Conservation (phyloP, 2,888 invertebrate genomes). For the Melipona bicolor region DNA sequence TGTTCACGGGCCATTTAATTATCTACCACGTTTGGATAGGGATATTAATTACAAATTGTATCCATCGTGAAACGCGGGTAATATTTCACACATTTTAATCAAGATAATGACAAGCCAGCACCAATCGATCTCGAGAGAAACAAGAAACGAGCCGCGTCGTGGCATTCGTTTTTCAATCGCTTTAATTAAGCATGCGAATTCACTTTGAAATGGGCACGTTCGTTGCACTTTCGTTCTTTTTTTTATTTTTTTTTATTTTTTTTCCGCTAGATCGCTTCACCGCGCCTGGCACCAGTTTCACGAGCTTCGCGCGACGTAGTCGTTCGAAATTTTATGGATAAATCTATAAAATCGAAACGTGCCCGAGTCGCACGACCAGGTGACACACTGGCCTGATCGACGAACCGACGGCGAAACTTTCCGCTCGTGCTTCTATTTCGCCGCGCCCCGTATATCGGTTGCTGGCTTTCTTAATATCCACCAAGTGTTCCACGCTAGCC, state of each 20-base stretch:
- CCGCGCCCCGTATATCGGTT: conserved; percentile 60
- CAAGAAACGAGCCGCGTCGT: background rate
- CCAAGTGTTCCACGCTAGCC: conserved; percentile 78
- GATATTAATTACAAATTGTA: no score
- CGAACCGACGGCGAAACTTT: conserved; percentile 51
- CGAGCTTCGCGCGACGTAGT: background rate
- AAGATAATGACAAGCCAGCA: background rate
- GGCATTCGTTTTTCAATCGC: background rate
- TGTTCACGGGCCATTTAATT: no score
- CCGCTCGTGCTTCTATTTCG: conserved; percentile 56
- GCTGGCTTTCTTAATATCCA: conserved; percentile 73
- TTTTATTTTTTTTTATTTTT: background rate
- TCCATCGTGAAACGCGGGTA: no score
- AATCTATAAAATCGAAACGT: conserved; percentile 1
- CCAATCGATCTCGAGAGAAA: background rate
- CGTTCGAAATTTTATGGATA: conserved; percentile 16
- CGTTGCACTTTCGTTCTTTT: background rate
- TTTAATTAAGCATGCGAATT: background rate
- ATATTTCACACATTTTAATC: no score
- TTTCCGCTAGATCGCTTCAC: no score
- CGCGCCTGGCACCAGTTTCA: background rate
- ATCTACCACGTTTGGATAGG: no score
- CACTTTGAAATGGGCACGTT: background rate
- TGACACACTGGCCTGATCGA: conserved; percentile 55
- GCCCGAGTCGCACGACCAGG: conserved; percentile 27